Evolutionary conservation across 2,113 vertebrate species (phyloP).

Genomic region (Ceyx melanurus): DNA sequence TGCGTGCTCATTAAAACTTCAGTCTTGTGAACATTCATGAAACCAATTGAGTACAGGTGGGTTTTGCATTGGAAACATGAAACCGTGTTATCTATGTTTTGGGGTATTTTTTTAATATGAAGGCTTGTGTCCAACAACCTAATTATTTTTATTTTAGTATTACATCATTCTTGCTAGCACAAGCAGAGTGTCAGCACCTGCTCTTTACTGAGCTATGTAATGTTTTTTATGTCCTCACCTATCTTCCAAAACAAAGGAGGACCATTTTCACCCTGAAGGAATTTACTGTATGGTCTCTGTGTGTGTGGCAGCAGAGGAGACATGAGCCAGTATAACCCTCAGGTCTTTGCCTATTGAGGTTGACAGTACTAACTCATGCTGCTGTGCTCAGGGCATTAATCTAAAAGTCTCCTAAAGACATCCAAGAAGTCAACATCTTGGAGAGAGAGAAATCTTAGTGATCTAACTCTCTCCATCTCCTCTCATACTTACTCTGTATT

Average conservation of each 20-base stretch:
- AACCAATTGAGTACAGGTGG: background rate
- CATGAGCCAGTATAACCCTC: background rate
- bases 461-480: background rate
- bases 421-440: background rate
- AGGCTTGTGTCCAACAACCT: constrained; percentile 4
- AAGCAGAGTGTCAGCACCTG: constrained; percentile 5
- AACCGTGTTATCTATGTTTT: constrained; percentile 32
- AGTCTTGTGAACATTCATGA: background rate
- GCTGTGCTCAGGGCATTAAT: background rate
- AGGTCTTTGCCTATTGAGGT: background rate
- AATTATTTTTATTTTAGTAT: constrained; percentile 33
- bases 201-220: background rate
- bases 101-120: background rate
- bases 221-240: background rate
- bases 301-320: background rate
- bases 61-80: constrained; percentile 14
- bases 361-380: background rate
- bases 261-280: background rate
- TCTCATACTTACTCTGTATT: background rate
- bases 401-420: background rate
- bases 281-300: background rate
- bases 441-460: background rate
- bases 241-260: background rate
- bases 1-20: background rate
- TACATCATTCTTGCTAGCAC: background rate